These are phyloP conservation scores for Marcusenius ussheri DNA, from an alignment of 2,113 vertebrate species.

Conservation along the genomic window DNA sequence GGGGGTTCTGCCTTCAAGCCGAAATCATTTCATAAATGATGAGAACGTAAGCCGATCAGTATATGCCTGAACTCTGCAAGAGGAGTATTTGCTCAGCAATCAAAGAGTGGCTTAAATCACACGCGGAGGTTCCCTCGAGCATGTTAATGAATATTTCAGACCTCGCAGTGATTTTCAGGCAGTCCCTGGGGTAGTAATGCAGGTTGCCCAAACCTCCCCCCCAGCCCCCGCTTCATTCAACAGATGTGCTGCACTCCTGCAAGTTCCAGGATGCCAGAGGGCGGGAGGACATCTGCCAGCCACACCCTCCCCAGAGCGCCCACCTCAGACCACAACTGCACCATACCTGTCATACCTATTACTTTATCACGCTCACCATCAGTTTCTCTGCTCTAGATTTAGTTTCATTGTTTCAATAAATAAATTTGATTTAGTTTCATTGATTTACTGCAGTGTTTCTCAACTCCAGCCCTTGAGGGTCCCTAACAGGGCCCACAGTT, in stretches of 20 bases:
- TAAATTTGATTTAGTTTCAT: neutral
- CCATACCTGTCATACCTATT: neutral
- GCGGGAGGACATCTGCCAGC: neutral
- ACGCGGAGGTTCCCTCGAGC: neutral
- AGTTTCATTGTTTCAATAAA: neutral
- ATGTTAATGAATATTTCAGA: neutral
- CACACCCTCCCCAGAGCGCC: neutral
- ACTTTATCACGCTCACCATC: neutral
- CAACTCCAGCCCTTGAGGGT: no score
- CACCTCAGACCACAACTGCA: neutral
- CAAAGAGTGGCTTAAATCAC: neutral
- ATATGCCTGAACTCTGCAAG: neutral
- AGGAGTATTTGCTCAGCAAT: neutral
- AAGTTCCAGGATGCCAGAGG: neutral
- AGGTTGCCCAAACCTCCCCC: neutral
- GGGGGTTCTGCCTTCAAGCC: neutral
- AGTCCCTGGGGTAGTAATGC: neutral
- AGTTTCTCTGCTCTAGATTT: neutral
- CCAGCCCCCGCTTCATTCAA: neutral
- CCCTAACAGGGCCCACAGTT: no score
- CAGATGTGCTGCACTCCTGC: neutral
- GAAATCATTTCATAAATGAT: neutral
- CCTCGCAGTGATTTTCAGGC: neutral
- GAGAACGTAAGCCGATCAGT: neutral
- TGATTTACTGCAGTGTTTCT: neutral